phyloP scores from a whole-genome alignment of 2,113 vertebrate genomes.

The Toxotes jaculatrix region DNA sequence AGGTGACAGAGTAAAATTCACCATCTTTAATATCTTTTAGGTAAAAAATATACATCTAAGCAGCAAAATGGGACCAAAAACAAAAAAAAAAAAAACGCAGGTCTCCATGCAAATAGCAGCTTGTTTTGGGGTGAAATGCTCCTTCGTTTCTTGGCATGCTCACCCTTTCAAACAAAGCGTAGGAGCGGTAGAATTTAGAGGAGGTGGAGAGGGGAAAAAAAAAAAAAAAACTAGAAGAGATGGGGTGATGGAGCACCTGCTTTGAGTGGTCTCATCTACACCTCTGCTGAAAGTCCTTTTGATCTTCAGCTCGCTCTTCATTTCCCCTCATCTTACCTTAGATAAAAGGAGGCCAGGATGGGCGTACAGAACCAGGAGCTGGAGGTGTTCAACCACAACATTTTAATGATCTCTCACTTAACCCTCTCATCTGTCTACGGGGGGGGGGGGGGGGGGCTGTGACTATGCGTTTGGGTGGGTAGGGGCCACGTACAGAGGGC shows the following conservation, averaged over 20 bases:
- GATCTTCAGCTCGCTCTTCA: neutral
- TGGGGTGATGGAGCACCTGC: neutral
- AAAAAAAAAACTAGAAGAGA: neutral
- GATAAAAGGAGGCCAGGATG: slow-evolving; percentile 7
- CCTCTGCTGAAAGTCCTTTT: slow-evolving; percentile 2
- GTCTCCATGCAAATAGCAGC: too few species aligned
- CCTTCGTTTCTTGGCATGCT: too few species aligned
- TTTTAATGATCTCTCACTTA: neutral
- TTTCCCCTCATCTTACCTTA: neutral
- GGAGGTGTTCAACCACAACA: neutral
- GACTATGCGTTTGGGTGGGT: neutral
- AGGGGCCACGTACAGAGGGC: neutral
- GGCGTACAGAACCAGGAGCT: neutral
- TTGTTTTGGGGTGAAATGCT: neutral
- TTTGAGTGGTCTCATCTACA: neutral
- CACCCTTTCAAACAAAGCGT: too few species aligned
- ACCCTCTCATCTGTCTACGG: neutral
- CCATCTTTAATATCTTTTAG: neutral
- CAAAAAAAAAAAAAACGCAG: too few species aligned
- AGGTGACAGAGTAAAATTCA: too few species aligned
- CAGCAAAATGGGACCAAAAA: neutral
- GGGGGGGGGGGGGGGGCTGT: too few species aligned
- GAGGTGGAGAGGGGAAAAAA: too few species aligned
- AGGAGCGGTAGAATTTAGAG: too few species aligned
- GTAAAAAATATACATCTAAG: neutral